Evolutionary conservation across 2,113 vertebrate genomes (phyloP).

Genomic region (Prionailurus viverrinus): DNA sequence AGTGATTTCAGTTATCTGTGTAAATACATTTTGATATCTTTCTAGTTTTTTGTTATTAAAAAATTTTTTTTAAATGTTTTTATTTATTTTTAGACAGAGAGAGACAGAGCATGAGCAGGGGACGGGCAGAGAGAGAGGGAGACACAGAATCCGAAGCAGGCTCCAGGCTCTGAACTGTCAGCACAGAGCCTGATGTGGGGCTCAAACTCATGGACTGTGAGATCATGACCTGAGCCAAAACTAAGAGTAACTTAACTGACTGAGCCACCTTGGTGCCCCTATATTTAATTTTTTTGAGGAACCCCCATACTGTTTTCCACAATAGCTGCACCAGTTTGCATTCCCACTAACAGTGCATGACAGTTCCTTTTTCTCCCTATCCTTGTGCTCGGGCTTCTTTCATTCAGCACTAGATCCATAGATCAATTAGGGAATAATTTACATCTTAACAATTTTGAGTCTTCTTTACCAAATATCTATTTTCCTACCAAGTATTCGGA

Average conservation of each 20-base stretch:
- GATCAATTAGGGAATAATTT: neutral
- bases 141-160: too few species aligned
- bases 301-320: neutral
- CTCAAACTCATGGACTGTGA: neutral
- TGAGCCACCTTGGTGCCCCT: neutral
- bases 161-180: neutral
- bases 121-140: too few species aligned
- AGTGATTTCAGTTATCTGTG: neutral
- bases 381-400: neutral
- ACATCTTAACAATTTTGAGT: neutral
- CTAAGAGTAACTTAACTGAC: neutral
- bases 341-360: neutral
- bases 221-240: neutral
- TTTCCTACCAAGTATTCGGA: neutral
- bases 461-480: constrained; percentile 1
- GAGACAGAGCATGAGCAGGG: too few species aligned
- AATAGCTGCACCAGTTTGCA: neutral
- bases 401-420: neutral
- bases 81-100: too few species aligned
- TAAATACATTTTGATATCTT: neutral
- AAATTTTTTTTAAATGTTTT: neutral
- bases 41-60: neutral
- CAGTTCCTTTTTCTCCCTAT: neutral
- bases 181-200: neutral
- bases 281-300: neutral